Percentiles rank a stretch among this genome's conserved stretches.
Conservation (phyloP, 2,888 invertebrate species). For the Pyrocoelia pectoralis region DNA sequence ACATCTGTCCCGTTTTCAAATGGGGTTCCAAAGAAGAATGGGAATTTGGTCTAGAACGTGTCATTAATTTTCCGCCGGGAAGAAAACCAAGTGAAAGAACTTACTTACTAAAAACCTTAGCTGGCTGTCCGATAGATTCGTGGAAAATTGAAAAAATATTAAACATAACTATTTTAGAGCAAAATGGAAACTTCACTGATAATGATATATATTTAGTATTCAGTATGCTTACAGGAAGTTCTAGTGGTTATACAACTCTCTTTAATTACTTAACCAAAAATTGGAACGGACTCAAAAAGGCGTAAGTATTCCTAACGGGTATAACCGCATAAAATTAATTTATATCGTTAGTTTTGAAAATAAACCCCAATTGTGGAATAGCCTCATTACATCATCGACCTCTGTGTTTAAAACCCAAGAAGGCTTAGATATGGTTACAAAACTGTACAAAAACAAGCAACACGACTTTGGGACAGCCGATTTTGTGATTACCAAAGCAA, state of each 20-base stretch:
- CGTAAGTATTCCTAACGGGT: constrained; percentile 59
- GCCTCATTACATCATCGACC: constrained; percentile 76
- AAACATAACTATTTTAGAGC: constrained; percentile 74
- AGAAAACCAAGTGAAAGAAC: constrained; percentile 79
- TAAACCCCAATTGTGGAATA: constrained; percentile 79
- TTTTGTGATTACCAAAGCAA: constrained; percentile 75
- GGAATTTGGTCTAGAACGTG: constrained; percentile 81
- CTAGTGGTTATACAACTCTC: constrained; percentile 75
- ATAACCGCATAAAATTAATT: background rate
- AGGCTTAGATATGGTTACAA: constrained; percentile 74
- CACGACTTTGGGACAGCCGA: constrained; percentile 78
- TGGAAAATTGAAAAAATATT: constrained; percentile 73
- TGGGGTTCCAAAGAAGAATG: constrained; percentile 83
- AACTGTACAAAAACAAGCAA: constrained; percentile 68
- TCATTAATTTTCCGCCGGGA: constrained; percentile 76
- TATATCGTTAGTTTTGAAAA: constrained; percentile 65
- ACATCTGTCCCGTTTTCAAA: constrained; percentile 82
- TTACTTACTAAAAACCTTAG: constrained; percentile 78
- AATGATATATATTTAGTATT: constrained; percentile 79
- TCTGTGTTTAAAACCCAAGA: constrained; percentile 78
- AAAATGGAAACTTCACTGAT: constrained; percentile 77
- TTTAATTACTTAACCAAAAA: constrained; percentile 76
- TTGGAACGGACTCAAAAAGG: constrained; percentile 72
- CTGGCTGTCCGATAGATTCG: constrained; percentile 79
- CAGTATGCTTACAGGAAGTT: constrained; percentile 75